Base-by-base conservation (phyloP, 1,140 invertebrate genomes). In the Penaeus indicus region DNA sequence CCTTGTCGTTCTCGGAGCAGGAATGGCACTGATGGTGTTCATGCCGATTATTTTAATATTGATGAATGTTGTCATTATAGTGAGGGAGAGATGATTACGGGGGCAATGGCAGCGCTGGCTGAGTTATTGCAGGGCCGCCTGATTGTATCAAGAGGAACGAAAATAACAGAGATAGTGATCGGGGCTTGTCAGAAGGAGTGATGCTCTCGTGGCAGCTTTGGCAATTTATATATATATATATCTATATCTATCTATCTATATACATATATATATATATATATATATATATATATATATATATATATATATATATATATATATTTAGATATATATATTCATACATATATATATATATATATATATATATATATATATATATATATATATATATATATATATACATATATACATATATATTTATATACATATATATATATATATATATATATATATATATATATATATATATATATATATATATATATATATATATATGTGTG, bases 361-460 rank as follows among this genome's bases (percentile, higher is more conserved):
- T 16, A 10, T 10, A 10, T 10, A 10, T n/a, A n/a, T n/a, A n/a
- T n/a, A 75, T n/a, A 75, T n/a, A 75, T n/a, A 75, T n/a, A 75
- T n/a, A 75, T n/a, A 75, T n/a, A 75, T n/a, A 75, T n/a, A 75
- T n/a, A 75, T n/a, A 81, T 61, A 81, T 61, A 81, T 61, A 81
- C 42, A 61, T 61, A 61, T 61, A 61, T 61, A 61, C 42, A 25
- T 61, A 16, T 61, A 25, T 61, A n/a, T 61, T n/a, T 61, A 60
- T 61, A 60, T 19, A 54, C 42, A 60, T 81, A 60, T 61, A 60
- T 81, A 54, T 61, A 54, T 54, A 75, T 54, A 54, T 81, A 81
- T 81, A 81, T 81, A 22, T 81, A 81, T 81, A 81, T 81, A 75
- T 54, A 81, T 60, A 61, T 81, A 25, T 81, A 25, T 81, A 25